phyloP scores from a whole-genome alignment of 2,888 invertebrate genomes.

The Pachymerium ferrugineum region DNA sequence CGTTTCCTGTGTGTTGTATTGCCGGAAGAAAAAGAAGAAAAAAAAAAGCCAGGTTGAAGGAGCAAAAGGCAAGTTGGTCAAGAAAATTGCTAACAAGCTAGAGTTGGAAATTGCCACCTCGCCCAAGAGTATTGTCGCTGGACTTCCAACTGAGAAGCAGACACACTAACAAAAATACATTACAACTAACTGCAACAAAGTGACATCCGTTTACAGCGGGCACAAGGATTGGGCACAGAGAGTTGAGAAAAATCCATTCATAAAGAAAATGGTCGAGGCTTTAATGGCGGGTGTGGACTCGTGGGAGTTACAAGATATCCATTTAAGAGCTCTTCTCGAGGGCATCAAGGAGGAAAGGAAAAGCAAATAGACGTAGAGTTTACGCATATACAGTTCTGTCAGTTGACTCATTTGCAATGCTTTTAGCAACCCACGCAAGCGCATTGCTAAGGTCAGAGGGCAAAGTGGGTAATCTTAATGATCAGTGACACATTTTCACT shows the following conservation, averaged over 20 bases:
- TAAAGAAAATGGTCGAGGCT: neutral
- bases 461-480: neutral
- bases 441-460: neutral
- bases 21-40: neutral
- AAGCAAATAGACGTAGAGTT: neutral
- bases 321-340: neutral
- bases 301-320: neutral
- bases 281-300: neutral
- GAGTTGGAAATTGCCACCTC: neutral
- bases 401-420: neutral
- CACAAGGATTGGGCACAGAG: neutral
- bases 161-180: too few relatives aligned
- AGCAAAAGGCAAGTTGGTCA: neutral
- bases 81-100: slow-evolving; percentile 3
- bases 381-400: neutral
- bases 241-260: neutral
- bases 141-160: neutral
- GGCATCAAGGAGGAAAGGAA: neutral
- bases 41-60: neutral
- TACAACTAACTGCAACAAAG: neutral
- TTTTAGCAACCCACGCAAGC: neutral
- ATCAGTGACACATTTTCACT: neutral
- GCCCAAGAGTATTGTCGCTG: neutral
- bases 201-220: neutral
- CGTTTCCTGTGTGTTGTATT: neutral